Evolutionary conservation across 1,140 invertebrate species (phyloP), one percentile per base, ranked within the genome.

Genomic region (Doryteuthis pealeii): DNA sequence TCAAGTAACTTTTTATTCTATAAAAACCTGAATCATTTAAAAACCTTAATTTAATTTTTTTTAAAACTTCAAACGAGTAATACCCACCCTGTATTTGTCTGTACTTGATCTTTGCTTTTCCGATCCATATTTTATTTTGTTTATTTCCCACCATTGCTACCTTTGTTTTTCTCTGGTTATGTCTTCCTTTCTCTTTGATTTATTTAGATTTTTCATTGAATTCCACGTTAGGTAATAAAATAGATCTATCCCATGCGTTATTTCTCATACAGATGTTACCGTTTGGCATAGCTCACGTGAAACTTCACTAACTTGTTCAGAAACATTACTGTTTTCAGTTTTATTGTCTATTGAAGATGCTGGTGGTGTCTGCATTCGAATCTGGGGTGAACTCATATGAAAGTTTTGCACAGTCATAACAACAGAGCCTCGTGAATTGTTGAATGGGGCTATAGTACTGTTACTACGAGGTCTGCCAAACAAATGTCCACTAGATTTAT

Each of bases 331-430:
- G 66, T 32, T 68, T 10, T 68, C 66, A 32, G 18, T 32, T 30
- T 68, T 68, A 32, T 68, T 33, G 28, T 31, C 66, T 68, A 33
- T 32, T 30, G 54, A 28, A 26, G 31, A 22, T 26, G 66, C 18
- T 18, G 32, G 18, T 30, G 66, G 66, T 12, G 30, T 22, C 31
- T 68, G 66, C 54, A 62, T 62, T 62, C 66, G 66, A 14, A 68
- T 68, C 30, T 32, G 66, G 4, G 66, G 66, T 33, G 32, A 33
- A 32, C 66, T 68, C 66, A 68, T 68, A 33, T 68, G 66, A 33
- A 68, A 68, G 31, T 68, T 68, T 68, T 68, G 30, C 30, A 68
- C 66, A 30, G 66, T 68, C 66, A 68, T 68, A 10, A 68, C 66
- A 12, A 68, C 32, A 32, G 66, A 68, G n/a, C 66, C 66, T 22